A percentile compares a stretch with the other conserved stretches of the same genome.
Evolutionary conservation across 2,797 vertebrate species (phyloP).

Genomic region (Enteromius trimaculatus): DNA sequence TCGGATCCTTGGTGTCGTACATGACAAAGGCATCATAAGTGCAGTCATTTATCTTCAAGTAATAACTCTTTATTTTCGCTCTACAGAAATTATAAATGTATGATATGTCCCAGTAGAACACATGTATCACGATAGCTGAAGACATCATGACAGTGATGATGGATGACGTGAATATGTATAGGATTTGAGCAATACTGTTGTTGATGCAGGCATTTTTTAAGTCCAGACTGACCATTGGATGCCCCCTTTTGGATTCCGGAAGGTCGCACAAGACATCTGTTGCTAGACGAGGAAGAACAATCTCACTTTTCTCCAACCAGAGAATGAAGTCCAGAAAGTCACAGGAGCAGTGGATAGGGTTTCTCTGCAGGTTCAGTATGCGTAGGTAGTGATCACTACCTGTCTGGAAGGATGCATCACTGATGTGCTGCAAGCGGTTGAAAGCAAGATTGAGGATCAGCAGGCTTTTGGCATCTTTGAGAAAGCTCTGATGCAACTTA

Average conservation of each 20-base stretch:
- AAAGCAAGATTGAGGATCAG: constrained; percentile 64
- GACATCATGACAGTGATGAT: constrained; percentile 56
- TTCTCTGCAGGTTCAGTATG: constrained; percentile 61
- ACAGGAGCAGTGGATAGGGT: constrained; percentile 68
- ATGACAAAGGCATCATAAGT: constrained; percentile 64
- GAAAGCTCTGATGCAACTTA: constrained; percentile 57
- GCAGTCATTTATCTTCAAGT: constrained; percentile 39
- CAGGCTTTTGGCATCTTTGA: constrained; percentile 55
- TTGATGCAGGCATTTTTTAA: constrained; percentile 60
- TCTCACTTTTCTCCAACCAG: constrained; percentile 65
- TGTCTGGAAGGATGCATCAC: constrained; percentile 58
- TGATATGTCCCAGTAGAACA: constrained; percentile 69
- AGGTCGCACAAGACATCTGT: constrained; percentile 61
- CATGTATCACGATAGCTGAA: constrained; percentile 59
- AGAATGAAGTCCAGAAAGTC: constrained; percentile 67
- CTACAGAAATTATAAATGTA: constrained; percentile 63
- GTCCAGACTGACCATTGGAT: constrained; percentile 62
- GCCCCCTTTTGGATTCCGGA: constrained; percentile 59
- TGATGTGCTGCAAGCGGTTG: constrained; percentile 66
- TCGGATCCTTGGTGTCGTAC: constrained; percentile 66
- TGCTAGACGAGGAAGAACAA: constrained; percentile 62
- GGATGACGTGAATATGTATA: constrained; percentile 62
- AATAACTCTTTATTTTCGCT: constrained; percentile 58
- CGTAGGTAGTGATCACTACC: constrained; percentile 53
- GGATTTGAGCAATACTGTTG: constrained; percentile 51